Conservation (phyloP, 2,888 invertebrate species). For the Pammene aurita region DNA sequence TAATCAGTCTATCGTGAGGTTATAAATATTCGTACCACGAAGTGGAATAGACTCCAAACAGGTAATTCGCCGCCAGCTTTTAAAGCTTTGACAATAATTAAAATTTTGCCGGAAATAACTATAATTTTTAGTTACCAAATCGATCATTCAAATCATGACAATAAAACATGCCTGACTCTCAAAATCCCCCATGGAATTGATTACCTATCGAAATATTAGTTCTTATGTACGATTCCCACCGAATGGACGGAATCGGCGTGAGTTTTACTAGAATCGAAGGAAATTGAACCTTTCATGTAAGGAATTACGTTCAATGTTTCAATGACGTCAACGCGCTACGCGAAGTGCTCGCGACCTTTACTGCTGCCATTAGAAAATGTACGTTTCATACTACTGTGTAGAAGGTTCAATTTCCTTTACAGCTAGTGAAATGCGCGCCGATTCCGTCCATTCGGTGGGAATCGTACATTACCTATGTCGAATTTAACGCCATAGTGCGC, state of each 20-base stretch:
- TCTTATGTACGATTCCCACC: neutral
- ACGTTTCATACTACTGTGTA: too few relatives aligned
- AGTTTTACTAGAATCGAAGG: too few relatives aligned
- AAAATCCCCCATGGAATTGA: constrained; percentile 16
- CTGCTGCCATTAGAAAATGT: too few relatives aligned
- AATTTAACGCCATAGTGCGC: neutral
- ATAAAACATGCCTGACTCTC: constrained; percentile 18
- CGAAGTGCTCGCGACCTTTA: too few relatives aligned
- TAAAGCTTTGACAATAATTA: constrained; percentile 31
- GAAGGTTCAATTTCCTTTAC: too few relatives aligned
- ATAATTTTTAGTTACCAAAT: neutral
- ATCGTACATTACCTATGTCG: too few relatives aligned
- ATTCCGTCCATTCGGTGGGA: too few relatives aligned
- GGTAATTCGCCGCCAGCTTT: constrained; percentile 28
- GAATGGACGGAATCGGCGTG: too few relatives aligned
- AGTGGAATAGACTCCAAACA: constrained; percentile 36
- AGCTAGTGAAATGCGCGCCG: too few relatives aligned
- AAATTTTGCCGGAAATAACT: neutral
- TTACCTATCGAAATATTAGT: constrained; percentile 10
- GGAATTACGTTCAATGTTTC: too few relatives aligned
- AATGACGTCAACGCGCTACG: too few relatives aligned
- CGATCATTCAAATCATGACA: constrained; percentile 19
- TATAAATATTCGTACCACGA: constrained; percentile 7
- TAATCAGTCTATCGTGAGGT: constrained; percentile 6
- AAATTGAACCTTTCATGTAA: too few relatives aligned